These are phyloP conservation scores for Bolinopsis microptera DNA, from an alignment of 37 sponge, comb jelly and placozoan species.

Conservation along the genomic window DNA sequence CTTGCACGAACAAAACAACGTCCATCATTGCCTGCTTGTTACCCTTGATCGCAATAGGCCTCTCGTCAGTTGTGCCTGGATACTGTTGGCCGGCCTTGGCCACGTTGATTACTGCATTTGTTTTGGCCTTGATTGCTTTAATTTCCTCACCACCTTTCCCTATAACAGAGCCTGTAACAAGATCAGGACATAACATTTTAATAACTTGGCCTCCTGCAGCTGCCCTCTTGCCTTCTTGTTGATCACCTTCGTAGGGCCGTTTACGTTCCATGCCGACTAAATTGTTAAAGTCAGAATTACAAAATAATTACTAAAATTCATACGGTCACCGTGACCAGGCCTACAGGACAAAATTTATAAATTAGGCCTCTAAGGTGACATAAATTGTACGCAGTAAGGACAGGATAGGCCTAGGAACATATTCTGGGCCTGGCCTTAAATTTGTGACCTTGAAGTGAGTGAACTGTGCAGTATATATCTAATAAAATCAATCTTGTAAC, in stretches of 20 bases:
- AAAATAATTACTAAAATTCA: not conserved
- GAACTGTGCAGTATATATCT: not conserved
- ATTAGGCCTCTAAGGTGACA: no score
- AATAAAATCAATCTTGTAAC: not conserved
- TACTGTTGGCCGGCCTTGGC: not conserved
- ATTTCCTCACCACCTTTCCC: slow-evolving; percentile 58
- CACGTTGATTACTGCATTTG: slow-evolving; percentile 13
- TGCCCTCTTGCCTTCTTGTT: not conserved
- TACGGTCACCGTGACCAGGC: no score
- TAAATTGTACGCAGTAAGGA: no score
- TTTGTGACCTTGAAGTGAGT: not conserved
- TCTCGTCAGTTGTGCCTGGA: slow-evolving; percentile 29
- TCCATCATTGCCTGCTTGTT: slow-evolving; percentile 16
- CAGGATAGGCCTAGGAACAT: not conserved
- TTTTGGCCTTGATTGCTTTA: not conserved
- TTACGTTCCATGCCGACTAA: not conserved
- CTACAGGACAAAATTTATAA: no score
- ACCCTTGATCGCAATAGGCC: slow-evolving; percentile 15
- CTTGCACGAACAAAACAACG: not conserved
- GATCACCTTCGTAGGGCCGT: not conserved
- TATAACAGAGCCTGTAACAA: slow-evolving; percentile 24
- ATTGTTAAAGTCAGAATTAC: not conserved
- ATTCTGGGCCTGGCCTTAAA: not conserved
- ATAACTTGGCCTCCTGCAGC: not conserved
- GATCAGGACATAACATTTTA: slow-evolving; percentile 35